Evolutionary conservation across 2,888 invertebrate genomes (phyloP).

Genomic region (Microplitis deprimator): DNA sequence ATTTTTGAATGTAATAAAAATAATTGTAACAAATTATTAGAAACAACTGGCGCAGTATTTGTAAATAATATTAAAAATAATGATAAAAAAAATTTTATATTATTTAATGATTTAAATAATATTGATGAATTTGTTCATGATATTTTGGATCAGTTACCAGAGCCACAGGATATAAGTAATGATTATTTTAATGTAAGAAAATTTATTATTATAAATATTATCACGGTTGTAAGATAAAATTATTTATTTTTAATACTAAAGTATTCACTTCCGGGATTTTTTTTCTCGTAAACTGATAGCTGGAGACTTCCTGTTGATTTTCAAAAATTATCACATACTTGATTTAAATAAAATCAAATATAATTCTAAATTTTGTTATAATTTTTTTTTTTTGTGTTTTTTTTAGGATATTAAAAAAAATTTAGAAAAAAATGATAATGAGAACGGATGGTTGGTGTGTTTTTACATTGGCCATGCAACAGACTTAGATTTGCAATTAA

Average conservation of each 20-base stretch:
- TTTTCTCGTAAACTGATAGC: no score
- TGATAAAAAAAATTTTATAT: conserved; percentile 65
- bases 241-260: no score
- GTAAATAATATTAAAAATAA: conserved; percentile 51
- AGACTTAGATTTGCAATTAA: conserved; percentile 74
- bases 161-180: conserved; percentile 75
- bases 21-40: conserved; percentile 53
- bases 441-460: conserved; percentile 74
- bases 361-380: neutral
- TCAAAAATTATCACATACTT: no score
- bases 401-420: conserved; percentile 63
- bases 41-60: conserved; percentile 56
- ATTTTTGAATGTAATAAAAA: conserved; percentile 53
- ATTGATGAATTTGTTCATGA: conserved; percentile 75
- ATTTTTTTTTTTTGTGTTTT: conserved; percentile 19
- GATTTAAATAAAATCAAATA: neutral
- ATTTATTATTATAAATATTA: neutral
- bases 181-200: conserved; percentile 75
- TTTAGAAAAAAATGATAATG: conserved; percentile 53
- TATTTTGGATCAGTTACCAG: conserved; percentile 76
- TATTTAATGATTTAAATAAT: conserved; percentile 62
- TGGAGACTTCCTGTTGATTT: no score
- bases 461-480: conserved; percentile 74
- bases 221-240: no score
- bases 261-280: no score